Conservation (phyloP, 92 coral and sea anemone species). For the Chrysogorgia sp. region DNA sequence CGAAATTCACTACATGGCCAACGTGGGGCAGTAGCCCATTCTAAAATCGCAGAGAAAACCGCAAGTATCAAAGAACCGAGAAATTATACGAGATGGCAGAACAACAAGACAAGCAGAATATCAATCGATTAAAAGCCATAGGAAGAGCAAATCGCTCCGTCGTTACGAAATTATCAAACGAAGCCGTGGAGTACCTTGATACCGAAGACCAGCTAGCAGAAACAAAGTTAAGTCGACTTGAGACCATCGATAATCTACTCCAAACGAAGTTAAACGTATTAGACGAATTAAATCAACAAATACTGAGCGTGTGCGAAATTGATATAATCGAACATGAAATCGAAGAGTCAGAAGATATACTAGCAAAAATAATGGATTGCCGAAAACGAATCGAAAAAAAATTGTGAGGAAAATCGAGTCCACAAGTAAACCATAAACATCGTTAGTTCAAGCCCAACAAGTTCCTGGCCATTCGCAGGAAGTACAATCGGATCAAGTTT, state of each 20-base stretch:
- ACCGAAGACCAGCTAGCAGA: background rate
- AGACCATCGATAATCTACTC: background rate
- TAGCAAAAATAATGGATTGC: background rate
- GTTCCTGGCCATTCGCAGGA: too few relatives aligned
- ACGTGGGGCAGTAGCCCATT: conserved; percentile 1
- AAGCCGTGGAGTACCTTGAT: background rate
- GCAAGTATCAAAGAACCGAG: too few relatives aligned
- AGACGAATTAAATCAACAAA: background rate
- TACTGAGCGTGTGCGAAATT: background rate
- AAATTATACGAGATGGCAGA: too few relatives aligned
- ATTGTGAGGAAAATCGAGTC: background rate
- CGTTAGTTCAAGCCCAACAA: too few relatives aligned
- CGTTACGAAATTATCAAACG: background rate
- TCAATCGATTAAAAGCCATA: background rate
- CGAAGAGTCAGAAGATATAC: background rate
- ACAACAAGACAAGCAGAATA: too few relatives aligned
- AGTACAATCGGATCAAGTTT: too few relatives aligned
- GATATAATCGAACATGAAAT: background rate
- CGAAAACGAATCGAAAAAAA: background rate
- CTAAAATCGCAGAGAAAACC: background rate
- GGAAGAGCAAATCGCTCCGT: background rate
- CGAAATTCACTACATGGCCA: too few relatives aligned
- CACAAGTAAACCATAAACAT: too few relatives aligned
- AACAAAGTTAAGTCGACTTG: background rate
- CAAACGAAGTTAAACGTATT: background rate